Percentiles rank a stretch among this genome's conserved stretches.
phyloP scores from a whole-genome alignment of 2,797 vertebrate species.

The Eulemur rubriventer region DNA sequence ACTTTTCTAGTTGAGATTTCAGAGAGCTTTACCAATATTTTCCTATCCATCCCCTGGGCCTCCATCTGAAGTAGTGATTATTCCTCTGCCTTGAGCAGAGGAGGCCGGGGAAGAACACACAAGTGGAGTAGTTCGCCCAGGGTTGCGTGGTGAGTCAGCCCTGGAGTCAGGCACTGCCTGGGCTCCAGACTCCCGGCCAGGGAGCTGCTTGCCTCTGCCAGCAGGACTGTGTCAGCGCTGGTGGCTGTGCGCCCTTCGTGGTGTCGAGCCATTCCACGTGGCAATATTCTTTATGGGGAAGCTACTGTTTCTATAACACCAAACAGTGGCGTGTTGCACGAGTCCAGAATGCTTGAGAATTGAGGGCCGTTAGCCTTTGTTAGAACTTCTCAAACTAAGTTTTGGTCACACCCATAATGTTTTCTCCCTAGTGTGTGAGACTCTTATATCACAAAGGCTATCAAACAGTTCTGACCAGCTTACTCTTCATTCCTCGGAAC shows the following conservation, averaged over 20 bases:
- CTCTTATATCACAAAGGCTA: background rate
- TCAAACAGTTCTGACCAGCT: background rate
- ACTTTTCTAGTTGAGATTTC: constrained; percentile 42
- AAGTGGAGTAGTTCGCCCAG: background rate
- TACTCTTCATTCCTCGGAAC: background rate
- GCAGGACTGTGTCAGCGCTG: background rate
- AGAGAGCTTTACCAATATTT: constrained; percentile 43
- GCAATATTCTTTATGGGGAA: background rate
- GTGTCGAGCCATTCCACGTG: background rate
- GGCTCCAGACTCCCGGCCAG: background rate
- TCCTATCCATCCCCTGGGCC: background rate
- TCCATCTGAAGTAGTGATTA: background rate
- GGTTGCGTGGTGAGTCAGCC: background rate
- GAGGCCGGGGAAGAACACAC: background rate
- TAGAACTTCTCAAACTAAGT: background rate
- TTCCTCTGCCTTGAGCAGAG: background rate
- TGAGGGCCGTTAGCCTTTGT: background rate
- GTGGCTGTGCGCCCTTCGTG: background rate
- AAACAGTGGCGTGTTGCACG: background rate
- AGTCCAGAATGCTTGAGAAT: background rate
- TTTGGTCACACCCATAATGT: background rate
- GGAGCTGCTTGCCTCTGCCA: background rate
- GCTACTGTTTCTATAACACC: background rate
- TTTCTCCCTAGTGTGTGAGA: background rate
- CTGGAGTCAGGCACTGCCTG: background rate